Evolutionary conservation across 2,797 vertebrate species (phyloP).

Genomic region (Emys orbicularis): DNA sequence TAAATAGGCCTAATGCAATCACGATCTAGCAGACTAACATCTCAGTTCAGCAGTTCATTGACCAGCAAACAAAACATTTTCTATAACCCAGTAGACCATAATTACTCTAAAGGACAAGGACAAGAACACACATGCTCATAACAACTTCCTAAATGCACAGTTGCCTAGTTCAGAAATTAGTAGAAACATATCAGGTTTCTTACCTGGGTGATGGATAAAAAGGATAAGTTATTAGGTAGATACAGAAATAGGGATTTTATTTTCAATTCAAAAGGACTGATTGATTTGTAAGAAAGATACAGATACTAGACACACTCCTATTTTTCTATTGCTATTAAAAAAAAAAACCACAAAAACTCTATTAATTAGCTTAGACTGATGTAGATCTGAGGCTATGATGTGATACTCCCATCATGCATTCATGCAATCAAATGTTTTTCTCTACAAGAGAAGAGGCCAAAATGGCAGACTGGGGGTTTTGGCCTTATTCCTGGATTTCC

Average conservation of each 20-base stretch:
- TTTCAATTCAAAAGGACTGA: neutral
- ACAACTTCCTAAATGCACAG: neutral
- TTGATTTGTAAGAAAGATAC: neutral
- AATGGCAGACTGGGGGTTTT: neutral
- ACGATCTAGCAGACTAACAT: neutral
- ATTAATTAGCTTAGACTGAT: neutral
- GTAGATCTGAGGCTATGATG: neutral
- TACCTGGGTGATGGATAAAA: neutral
- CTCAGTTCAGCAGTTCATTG: rapidly evolving
- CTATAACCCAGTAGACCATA: neutral
- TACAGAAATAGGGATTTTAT: neutral
- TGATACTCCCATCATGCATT: neutral
- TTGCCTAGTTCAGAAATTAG: neutral
- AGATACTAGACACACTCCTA: neutral
- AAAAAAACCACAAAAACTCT: neutral
- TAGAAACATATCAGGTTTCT: neutral
- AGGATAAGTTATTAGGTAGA: neutral
- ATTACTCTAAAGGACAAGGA: neutral
- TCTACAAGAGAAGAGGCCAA: neutral
- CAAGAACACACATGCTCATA: neutral
- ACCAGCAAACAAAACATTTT: neutral
- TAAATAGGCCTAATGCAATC: neutral
- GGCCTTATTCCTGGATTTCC: neutral
- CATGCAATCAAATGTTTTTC: neutral
- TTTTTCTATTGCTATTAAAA: neutral